Conservation (phyloP, 2,113 vertebrate genomes). For the Benitochromis conjunctus region DNA sequence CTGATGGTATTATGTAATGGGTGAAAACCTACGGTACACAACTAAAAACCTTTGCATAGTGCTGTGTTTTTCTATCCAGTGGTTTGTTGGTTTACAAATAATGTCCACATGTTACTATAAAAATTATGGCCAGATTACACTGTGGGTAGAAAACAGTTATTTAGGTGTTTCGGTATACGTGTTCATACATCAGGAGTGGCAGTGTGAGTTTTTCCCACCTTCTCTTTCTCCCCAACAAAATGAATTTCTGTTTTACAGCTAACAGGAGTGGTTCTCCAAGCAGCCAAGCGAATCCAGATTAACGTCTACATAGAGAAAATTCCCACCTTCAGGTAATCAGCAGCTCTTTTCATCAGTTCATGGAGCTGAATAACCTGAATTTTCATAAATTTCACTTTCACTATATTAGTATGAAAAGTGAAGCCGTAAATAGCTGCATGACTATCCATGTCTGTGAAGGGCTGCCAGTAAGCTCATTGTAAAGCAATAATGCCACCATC, state of each 20-base stretch:
- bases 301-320: conserved; percentile 81
- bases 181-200: neutral
- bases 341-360: neutral
- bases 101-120: neutral
- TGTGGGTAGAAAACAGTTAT: neutral
- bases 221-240: neutral
- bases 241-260: conserved; percentile 72
- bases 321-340: conserved; percentile 78
- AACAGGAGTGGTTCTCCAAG: conserved; percentile 84
- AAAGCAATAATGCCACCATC: conserved; percentile 41
- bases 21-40: neutral
- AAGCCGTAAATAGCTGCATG: neutral
- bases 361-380: neutral
- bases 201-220: neutral
- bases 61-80: neutral
- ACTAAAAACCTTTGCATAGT: neutral
- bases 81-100: neutral
- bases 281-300: conserved; percentile 87
- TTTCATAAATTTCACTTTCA: neutral
- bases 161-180: neutral
- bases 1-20: neutral
- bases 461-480: neutral
- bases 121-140: neutral
- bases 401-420: neutral
- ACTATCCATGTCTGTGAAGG: neutral